A percentile compares a stretch with the other conserved stretches of the same genome.
Conservation (phyloP, 2,888 invertebrate species). For the Tenthredo amoena region DNA sequence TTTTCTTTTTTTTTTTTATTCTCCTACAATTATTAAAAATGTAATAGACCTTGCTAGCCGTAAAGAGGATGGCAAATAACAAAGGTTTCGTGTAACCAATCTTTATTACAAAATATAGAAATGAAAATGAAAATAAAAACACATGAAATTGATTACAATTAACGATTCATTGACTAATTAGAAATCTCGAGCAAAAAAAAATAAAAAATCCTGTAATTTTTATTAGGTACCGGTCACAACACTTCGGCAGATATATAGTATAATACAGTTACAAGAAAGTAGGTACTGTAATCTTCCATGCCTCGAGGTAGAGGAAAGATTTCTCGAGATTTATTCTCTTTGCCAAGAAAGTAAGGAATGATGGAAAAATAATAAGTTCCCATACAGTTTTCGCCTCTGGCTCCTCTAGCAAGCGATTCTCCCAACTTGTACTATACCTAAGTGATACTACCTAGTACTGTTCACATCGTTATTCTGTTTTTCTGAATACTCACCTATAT, state of each 20-base stretch:
- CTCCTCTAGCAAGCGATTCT: background rate
- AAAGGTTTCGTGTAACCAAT: too few species aligned
- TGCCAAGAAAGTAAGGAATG: constrained; percentile 7
- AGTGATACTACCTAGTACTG: constrained; percentile 13
- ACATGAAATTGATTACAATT: too few species aligned
- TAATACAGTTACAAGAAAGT: too few species aligned
- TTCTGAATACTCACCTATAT: background rate
- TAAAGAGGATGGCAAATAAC: background rate
- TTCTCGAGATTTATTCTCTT: constrained; percentile 15
- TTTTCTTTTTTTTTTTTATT: background rate
- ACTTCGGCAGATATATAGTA: too few species aligned
- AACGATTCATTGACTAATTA: too few species aligned
- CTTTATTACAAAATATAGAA: too few species aligned
- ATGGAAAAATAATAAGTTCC: constrained; percentile 36
- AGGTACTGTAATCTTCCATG: background rate
- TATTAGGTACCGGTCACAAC: too few species aligned
- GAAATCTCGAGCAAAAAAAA: too few species aligned
- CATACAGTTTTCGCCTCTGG: background rate
- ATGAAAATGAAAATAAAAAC: too few species aligned
- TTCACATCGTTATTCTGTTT: background rate
- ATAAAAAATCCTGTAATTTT: too few species aligned
- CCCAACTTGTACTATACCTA: background rate
- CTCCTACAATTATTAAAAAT: background rate
- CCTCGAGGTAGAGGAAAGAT: background rate
- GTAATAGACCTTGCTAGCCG: background rate